Evolutionary conservation across 2,113 vertebrate species (phyloP), one percentile per base, ranked within the genome.

Genomic region (Piprites chloris): DNA sequence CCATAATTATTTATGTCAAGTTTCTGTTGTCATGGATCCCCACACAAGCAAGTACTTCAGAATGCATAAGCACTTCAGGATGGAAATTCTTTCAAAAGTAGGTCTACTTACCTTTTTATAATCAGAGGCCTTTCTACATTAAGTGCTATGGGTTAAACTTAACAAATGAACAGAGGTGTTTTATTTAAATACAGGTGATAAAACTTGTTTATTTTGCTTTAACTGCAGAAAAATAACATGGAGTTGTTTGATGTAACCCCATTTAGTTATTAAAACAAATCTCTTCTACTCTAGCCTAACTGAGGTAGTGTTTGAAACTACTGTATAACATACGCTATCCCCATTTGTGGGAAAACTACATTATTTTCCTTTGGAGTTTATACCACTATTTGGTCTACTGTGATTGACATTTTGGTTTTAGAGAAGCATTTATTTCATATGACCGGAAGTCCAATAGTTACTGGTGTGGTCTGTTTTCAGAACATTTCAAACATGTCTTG

Each of bases 281-380:
- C 96, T 96, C 94, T 97, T 89, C 95, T 65, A 97, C 47, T 97
- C 97, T 97, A 91, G 87, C 62, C 95, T 97, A 98, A 98, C 95
- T 98, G 98, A 98, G 98, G 98, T 98, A 98, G 98, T 97, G 96
- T 97, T 98, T 96, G 95, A 97, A 98, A 97, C 95, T 94, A 97
- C 95, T 96, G 95, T 97, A 81, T 97, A 94, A 96, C 91, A 97
- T 95, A 96, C 5, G 85, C 94, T 96, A 97, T 91, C 95, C 96
- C 95, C 96, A 83, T 95, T 95, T 95, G 91, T 87, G 95, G 96
- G 95, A 96, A 81, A 94, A 97, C 95, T 97, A 96, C 88, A 90
- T 94, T 85, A 97, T 78, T 96, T 90, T 98, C 97, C 98, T 98
- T 97, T 97, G 98, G 98, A 97, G 96, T 94, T 97, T 97, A 97